phyloP scores from a whole-genome alignment of 2,113 vertebrate genomes.

The Etia nguti region DNA sequence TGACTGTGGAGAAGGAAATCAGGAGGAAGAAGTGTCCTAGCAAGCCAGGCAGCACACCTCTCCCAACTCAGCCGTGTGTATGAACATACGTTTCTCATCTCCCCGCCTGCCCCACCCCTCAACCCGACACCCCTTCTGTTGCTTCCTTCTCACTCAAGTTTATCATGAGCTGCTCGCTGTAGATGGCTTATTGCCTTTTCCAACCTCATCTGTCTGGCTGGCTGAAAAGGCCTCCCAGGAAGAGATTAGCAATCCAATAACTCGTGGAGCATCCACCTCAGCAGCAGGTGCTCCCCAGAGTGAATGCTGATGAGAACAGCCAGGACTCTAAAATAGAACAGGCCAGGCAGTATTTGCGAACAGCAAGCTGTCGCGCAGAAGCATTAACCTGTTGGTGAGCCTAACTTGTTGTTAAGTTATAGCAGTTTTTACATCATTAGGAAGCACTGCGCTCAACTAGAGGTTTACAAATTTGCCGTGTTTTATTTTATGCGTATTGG shows the following conservation, averaged over 20 bases:
- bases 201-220: slow-evolving; percentile 42
- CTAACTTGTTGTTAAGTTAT: neutral
- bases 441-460: neutral
- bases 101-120: neutral
- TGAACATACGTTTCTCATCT: neutral
- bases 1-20: slow-evolving; percentile 40
- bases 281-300: slow-evolving; percentile 54
- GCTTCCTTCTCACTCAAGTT: slow-evolving; percentile 32
- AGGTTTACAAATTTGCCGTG: neutral
- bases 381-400: neutral
- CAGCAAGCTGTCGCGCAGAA: neutral
- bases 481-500: neutral
- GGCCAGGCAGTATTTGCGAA: slow-evolving; percentile 14
- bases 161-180: slow-evolving; percentile 49
- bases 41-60: neutral
- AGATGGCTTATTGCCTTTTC: slow-evolving; percentile 64
- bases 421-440: neutral
- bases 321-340: slow-evolving; percentile 41
- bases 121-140: neutral
- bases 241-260: slow-evolving; percentile 73
- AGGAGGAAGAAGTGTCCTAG: slow-evolving; percentile 5
- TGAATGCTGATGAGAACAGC: slow-evolving; percentile 62
- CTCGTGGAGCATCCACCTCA: slow-evolving; percentile 48
- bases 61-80: neutral
- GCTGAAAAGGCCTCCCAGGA: slow-evolving; percentile 68